Conservation (phyloP, 2,888 invertebrate genomes). For the Synanthedon vespiformis region DNA sequence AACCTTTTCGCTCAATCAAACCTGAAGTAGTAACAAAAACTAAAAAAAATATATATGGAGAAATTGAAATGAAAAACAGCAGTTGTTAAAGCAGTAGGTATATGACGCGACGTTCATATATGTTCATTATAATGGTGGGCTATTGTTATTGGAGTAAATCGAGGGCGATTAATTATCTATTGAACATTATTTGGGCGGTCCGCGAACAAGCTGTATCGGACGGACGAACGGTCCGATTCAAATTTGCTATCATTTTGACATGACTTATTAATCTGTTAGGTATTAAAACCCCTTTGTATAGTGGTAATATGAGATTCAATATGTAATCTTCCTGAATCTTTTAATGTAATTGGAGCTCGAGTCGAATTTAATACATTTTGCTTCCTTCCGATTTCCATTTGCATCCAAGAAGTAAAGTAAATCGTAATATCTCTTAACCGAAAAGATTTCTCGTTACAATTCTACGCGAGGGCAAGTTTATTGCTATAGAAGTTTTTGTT, state of each 20-base stretch:
- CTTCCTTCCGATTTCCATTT: background rate
- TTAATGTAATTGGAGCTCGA: background rate
- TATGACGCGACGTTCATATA: conserved; percentile 5
- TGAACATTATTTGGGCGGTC: conserved; percentile 67
- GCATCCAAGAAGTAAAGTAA: background rate
- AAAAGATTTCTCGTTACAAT: background rate
- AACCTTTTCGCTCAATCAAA: no score
- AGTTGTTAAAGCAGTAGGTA: background rate
- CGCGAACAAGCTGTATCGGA: conserved; percentile 35
- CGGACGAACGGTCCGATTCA: conserved; percentile 21
- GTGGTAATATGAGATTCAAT: background rate
- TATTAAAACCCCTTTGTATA: background rate
- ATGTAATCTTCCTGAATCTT: background rate
- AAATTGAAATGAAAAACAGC: background rate
- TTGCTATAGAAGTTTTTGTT: conserved; percentile 51
- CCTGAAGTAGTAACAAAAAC: no score
- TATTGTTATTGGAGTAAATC: conserved; percentile 57
- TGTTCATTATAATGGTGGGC: conserved; percentile 37
- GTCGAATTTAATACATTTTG: no score
- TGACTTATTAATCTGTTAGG: conserved; percentile 12
- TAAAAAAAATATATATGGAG: no score
- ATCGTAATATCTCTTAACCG: background rate
- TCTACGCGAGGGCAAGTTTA: conserved; percentile 48
- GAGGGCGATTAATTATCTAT: conserved; percentile 64
- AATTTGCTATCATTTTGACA: conserved; percentile 34